Evolutionary conservation across 2,888 invertebrate species (phyloP), one percentile per base, ranked within the genome.

Genomic region (Nephrocerus scutellatus): DNA sequence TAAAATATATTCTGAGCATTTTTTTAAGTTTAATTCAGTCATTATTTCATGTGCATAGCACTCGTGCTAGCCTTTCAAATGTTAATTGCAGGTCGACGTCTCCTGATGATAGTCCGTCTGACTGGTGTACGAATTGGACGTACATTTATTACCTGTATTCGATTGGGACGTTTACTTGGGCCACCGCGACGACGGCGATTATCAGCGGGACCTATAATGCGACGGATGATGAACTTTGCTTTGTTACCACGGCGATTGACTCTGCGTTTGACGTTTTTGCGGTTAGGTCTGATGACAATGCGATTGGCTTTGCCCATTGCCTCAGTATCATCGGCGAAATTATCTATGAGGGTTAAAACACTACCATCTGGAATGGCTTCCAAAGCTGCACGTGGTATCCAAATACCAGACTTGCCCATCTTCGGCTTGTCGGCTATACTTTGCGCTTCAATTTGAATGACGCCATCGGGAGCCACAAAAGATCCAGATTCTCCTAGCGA

Each of bases 301-400:
- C 55, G 62, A 20, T 60, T 56, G 40, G 61, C 60, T 16, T 61
- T 62, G 33, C 55, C 58, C 35, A 53, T 51, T 9, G 49, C 58
- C 4, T 47, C 46, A 2, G 36, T 43, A 5, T 46, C 51, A n/a
- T 39, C 46, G 13, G 36, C 29, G 2, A 26, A 41, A 13, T 54
- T 54, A 18, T 60, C 59, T 53, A 62, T 52, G 3, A 63, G 48
- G 3, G 63, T 61, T 3, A 64, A 56, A 5, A 63, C 54, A 30
- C 59, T 59, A 23, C 63, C 63, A 35, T 60, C 54, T 25, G 63
- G 63, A 21, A 64, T 61, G 39, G 56, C 54, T 14, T 63, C 59
- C 14, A 64, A 43, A 1, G 58, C 52, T 20, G 55, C 50, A 8
- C 62, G 63, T 4, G 65, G 60, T 36, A 64, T 52, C 9, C 59